Evolutionary conservation across 2,888 invertebrate species (phyloP), one percentile per base, ranked within the genome.

Genomic region (Hirtodrosophila cameraria): DNA sequence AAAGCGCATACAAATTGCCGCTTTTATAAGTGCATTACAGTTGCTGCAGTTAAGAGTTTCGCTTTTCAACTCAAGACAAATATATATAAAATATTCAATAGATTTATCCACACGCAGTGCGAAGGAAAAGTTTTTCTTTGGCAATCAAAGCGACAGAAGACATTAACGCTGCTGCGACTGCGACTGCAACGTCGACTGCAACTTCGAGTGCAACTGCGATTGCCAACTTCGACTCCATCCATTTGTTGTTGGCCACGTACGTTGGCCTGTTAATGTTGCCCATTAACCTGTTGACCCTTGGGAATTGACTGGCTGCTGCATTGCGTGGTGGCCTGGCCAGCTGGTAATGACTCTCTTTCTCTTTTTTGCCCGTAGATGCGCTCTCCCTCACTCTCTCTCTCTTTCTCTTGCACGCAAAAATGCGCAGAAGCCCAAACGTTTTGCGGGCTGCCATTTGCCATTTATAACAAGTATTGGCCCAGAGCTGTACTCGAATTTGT

Each of bases 261-360:
- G 72, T 49, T 65, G 87, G 73, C 20, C 87, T 80, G 80, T 86
- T 86, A 88, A 86, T 86, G 86, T 61, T 88, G 86, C 88, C 88
- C 86, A 86, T 86, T 86, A 86, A 86, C 86, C 86, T 63, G 64
- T 58, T 87, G 73, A 88, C 83, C 77, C 66, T 48, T 46, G 59
- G 59, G 66, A 70, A 71, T 74, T 74, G 66, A 57, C 72, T 52
- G 63, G 48, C 48, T 49, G 55, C 54, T 57, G 48, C 63, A 64
- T 78, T 84, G 79, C 81, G 86, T 81, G 86, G 66, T 78, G 81
- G 79, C 81, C 85, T 81, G 86, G 66, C 72, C 57, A 55, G 64
- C 63, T 70, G 76, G 64, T 79, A 79, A 79, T 86, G 84, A 64
- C 79, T 80, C 72, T 82, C 86, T 82, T 59, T 75, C 72, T 46